These are phyloP conservation scores for Drosophila greeni DNA, from an alignment of 2,888 invertebrate genomes.

Conservation along the genomic window DNA sequence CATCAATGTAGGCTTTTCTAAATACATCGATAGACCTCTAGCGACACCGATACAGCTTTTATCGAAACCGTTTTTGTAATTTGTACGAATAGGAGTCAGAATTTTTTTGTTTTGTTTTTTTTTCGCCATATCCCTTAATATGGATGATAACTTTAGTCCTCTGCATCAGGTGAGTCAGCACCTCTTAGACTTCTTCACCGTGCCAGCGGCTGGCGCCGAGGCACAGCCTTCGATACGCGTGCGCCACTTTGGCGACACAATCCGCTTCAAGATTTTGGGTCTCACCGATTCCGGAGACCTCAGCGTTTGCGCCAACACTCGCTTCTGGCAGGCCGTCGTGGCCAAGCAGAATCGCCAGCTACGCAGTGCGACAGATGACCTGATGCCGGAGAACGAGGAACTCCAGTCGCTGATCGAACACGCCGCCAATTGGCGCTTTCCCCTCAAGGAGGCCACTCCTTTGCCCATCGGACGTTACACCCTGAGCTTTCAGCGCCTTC, in stretches of 20 bases:
- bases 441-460: constrained; percentile 45
- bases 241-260: constrained; percentile 46
- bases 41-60: background rate
- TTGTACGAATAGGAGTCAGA: background rate
- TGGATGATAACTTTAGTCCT: constrained; percentile 2
- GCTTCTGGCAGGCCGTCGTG: constrained; percentile 81
- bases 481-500: constrained; percentile 59
- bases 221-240: background rate
- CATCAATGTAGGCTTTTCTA: background rate
- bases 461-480: constrained; percentile 61
- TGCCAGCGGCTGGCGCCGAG: background rate
- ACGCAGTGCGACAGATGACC: constrained; percentile 22
- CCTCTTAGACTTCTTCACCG: constrained; percentile 40
- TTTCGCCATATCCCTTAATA: background rate
- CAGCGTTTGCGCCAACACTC: constrained; percentile 82
- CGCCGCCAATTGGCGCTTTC: constrained; percentile 58
- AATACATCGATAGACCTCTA: background rate
- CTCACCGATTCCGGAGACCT: constrained; percentile 81
- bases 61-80: background rate
- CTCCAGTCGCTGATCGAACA: constrained; percentile 42
- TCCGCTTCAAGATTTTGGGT: constrained; percentile 80
- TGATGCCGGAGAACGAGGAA: constrained; percentile 28
- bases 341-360: constrained; percentile 27
- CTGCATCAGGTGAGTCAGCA: constrained; percentile 10
- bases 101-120: background rate